Evolutionary conservation across 2,888 invertebrate species (phyloP), one percentile per base, ranked within the genome.

Genomic region (Mesorhabditis sp.): DNA sequence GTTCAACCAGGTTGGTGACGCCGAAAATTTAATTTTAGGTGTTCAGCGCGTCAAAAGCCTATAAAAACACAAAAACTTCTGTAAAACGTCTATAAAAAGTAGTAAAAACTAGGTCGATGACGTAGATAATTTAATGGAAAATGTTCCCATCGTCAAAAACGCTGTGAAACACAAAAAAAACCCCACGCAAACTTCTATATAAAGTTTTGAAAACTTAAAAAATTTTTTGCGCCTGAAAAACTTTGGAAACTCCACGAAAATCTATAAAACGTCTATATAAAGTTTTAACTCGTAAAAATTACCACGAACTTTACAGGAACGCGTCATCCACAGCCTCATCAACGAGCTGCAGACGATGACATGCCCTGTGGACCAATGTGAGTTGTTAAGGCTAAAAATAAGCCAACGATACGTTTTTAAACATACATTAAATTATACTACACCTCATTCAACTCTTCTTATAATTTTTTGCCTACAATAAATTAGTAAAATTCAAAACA

Each of bases 301-400:
- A 28, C 28, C 28, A 28, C 28, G 2, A 28, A 28, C 1, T 28
- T 75, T 74, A 7, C 68, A 79, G 79, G 80, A 80, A 58, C 74
- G 78, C 7, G 67, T 70, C 4, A 70, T 83, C 5, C 78, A 77
- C 41, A 73, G 77, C 41, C 67, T 83, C 45, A 80, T 83, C 66
- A 72, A 75, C 28, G 80, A 82, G 42, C 72, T 83, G 4, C 67
- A 72, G 28, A 73, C 73, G 45, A 84, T 83, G 83, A 70, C 70
- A 15, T 79, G 79, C 62, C 83, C 83, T 5, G 76, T 79, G 43
- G 77, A 76, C 41, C 67, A 72, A 62, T 68, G 70, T 70, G 15
- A 70, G 58, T 50, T 50, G 65, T 62, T 13, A 50, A 50, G 58
- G 28, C 28, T 28, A 28, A 28, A 28, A 28, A 28, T 28, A 28